A percentile compares a stretch with the other conserved stretches of the same genome.
Conservation (phyloP, 2,113 vertebrate species). For the Labeo rohita region DNA sequence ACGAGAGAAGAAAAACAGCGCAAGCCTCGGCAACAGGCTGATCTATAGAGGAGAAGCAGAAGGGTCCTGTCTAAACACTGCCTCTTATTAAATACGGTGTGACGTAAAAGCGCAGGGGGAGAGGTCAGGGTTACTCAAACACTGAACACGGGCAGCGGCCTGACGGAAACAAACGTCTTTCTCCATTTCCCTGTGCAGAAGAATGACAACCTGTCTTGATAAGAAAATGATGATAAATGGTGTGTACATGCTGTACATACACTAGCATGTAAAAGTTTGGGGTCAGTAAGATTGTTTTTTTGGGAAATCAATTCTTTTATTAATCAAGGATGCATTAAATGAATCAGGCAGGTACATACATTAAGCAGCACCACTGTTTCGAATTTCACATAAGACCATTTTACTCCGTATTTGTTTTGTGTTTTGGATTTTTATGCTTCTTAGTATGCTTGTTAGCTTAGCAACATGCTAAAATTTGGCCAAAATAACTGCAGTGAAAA, state of each 20-base stretch:
- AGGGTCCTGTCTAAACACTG: conserved; percentile 60
- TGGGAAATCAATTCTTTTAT: neutral
- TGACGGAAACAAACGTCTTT: conserved; percentile 40
- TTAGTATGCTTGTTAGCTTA: too few species aligned
- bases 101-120: conserved; percentile 55
- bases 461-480: too few species aligned
- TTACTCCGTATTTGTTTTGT: too few species aligned
- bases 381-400: too few species aligned
- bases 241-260: neutral
- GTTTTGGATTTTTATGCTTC: too few species aligned
- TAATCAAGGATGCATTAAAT: neutral
- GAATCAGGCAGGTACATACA: neutral
- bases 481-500: too few species aligned
- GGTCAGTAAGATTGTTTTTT: neutral
- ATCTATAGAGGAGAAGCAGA: conserved; percentile 60
- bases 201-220: conserved; percentile 18
- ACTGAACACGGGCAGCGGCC: conserved; percentile 50
- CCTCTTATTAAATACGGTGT: conserved; percentile 57
- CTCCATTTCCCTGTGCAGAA: neutral
- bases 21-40: conserved; percentile 30
- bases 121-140: conserved; percentile 63
- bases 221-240: conserved; percentile 23
- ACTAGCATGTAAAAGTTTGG: neutral
- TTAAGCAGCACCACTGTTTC: neutral
- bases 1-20: conserved; percentile 47